phyloP scores from a whole-genome alignment of 2,113 vertebrate genomes.

The Pica pica region DNA sequence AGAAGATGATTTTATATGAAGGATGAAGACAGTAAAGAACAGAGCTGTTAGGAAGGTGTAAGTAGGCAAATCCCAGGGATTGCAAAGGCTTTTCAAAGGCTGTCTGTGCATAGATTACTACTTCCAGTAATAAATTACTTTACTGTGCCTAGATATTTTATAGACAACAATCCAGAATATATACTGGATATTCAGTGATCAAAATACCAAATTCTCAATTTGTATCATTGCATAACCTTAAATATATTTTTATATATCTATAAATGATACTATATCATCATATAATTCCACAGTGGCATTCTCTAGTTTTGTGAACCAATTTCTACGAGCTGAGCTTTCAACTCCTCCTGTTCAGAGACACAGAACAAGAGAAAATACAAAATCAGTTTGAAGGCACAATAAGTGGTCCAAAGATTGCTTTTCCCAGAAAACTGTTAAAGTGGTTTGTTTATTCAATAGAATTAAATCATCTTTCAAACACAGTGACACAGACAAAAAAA shows the following conservation, averaged over 20 bases:
- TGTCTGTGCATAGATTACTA: not conserved
- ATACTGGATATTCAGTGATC: not conserved
- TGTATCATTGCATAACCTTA: not conserved
- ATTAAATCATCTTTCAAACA: slow-evolving; percentile 54
- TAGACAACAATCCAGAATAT: not conserved
- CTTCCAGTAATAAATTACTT: not conserved
- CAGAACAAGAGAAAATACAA: not conserved
- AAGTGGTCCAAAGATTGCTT: not conserved
- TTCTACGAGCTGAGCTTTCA: not conserved
- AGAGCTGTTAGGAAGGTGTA: not conserved
- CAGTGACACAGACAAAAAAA: slow-evolving; percentile 54
- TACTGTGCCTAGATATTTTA: not conserved
- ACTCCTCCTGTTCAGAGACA: not conserved
- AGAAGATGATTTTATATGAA: not conserved
- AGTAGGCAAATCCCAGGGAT: not conserved
- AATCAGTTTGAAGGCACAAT: not conserved
- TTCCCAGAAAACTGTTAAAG: slow-evolving; percentile 40
- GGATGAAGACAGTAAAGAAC: not conserved
- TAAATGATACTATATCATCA: not conserved
- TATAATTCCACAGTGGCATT: not conserved
- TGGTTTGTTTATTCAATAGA: slow-evolving; percentile 69
- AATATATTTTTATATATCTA: not conserved
- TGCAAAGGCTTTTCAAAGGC: not conserved
- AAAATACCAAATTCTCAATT: not conserved
- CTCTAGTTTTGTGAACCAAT: not conserved